Evolutionary conservation across 2,888 invertebrate genomes (phyloP), one percentile per base, ranked within the genome.

Genomic region (Candidula unifasciata): DNA sequence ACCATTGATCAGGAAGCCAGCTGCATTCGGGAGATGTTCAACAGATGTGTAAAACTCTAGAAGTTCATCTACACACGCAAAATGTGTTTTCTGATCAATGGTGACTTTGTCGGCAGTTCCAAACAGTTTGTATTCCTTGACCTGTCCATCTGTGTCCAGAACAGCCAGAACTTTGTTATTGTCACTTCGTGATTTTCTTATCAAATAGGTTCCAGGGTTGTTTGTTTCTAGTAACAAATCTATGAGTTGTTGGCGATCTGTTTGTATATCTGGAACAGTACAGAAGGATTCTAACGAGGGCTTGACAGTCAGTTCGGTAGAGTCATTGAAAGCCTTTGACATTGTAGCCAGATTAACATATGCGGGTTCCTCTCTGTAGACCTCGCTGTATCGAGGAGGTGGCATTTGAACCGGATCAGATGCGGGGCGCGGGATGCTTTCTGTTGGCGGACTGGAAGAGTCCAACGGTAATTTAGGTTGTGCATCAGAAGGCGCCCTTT

Each of bases 351-450:
- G 27, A 68, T 80, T 80, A 27, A 68, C 80, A n/a, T 80, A 80
- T 16, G 44, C 52, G 0, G 44, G 37, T 13, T 79, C 79, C 13
- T n/a, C 73, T 6, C n/a, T n/a, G 73, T 33, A 52, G 66, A 80
- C 80, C n/a, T 80, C 68, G 21, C 80, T 80, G 52, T 80, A 80
- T 44, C 80, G 80, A 52, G 80, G 80, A 27, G 80, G 80, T 21
- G 24, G 54, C 1, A 0, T 54, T 33, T 73, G 73, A 52, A 33
- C 3, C 18, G 54, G 10, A 21, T 74, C 74, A 2, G 74, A 74
- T 1, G 5, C 5, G n/a, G 52, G 68, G 0, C 52, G 5, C 18
- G 68, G 52, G 2, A 33, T 52, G 6, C 13, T 18, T 30, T 18
- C 21, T 2, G 30, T 3, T 21, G 3, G 16, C n/a, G 30, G n/a